phyloP scores from a whole-genome alignment of 2,888 invertebrate species.

The Rhamnusium bicolor region DNA sequence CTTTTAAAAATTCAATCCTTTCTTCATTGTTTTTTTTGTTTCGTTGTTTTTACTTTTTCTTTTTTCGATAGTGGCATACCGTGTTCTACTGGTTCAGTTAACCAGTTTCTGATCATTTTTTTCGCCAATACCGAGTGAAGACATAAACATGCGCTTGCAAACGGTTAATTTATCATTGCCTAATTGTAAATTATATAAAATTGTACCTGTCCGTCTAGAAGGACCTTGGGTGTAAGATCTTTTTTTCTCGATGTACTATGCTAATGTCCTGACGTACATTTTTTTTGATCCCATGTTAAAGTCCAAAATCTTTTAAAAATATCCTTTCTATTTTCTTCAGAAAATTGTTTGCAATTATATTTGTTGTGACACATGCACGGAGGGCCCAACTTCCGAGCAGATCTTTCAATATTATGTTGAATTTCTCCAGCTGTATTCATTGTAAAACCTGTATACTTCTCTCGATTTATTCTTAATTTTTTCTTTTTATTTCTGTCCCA shows the following conservation, averaged over 20 bases:
- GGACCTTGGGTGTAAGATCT: background rate
- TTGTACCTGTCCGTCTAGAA: background rate
- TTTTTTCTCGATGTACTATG: background rate
- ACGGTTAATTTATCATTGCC: background rate
- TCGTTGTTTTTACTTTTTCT: background rate
- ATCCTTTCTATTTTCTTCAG: too few relatives aligned
- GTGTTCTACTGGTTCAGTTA: background rate
- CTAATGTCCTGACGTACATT: background rate
- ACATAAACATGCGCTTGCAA: background rate
- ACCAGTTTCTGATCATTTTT: background rate
- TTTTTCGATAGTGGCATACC: background rate
- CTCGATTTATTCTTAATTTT: too few relatives aligned
- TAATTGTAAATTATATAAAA: background rate
- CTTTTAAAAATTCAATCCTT: background rate
- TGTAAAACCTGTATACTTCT: too few relatives aligned
- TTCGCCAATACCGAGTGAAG: background rate
- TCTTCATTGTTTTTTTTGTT: background rate
- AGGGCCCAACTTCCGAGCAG: too few relatives aligned
- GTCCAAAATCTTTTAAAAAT: background rate
- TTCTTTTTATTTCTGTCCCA: too few relatives aligned
- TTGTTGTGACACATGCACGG: too few relatives aligned
- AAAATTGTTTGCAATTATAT: too few relatives aligned
- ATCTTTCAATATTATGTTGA: too few relatives aligned
- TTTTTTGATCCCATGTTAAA: background rate
- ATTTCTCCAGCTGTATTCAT: too few relatives aligned